phyloP scores from a whole-genome alignment of 2,888 invertebrate species.

The Vesta saturnalis region DNA sequence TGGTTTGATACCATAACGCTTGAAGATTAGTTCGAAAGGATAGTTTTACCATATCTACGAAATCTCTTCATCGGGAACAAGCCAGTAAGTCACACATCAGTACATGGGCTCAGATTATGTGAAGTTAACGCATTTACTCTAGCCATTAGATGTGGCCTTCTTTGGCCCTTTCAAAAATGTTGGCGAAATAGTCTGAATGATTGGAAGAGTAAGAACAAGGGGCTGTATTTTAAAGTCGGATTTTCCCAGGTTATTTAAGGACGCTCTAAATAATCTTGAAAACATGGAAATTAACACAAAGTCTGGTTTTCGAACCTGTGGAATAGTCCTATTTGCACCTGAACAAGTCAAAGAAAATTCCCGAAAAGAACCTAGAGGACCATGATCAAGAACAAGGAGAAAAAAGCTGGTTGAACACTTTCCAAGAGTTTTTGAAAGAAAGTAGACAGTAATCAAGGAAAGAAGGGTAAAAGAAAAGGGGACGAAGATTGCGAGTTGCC shows the following conservation, averaged over 20 bases:
- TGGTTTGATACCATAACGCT: neutral
- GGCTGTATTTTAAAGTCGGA: neutral
- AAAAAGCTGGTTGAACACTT: too few species aligned
- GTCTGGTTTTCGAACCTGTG: neutral
- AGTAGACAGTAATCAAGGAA: too few species aligned
- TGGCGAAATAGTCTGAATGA: neutral
- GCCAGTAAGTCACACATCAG: neutral
- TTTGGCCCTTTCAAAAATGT: neutral
- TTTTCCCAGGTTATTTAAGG: neutral
- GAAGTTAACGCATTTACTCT: neutral
- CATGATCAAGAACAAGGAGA: too few species aligned
- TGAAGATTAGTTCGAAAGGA: neutral
- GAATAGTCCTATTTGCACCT: neutral
- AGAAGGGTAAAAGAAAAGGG: too few species aligned
- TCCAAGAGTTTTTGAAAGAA: too few species aligned
- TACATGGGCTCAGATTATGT: neutral
- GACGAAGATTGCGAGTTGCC: too few species aligned
- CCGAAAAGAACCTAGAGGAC: too few species aligned
- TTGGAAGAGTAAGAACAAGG: neutral
- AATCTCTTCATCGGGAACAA: neutral
- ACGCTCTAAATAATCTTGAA: neutral
- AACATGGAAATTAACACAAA: neutral
- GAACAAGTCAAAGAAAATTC: too few species aligned
- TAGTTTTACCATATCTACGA: neutral
- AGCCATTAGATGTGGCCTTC: neutral